Evolutionary conservation across 2,797 vertebrate genomes (phyloP), one percentile per base, ranked within the genome.

Genomic region (Chanos chanos): DNA sequence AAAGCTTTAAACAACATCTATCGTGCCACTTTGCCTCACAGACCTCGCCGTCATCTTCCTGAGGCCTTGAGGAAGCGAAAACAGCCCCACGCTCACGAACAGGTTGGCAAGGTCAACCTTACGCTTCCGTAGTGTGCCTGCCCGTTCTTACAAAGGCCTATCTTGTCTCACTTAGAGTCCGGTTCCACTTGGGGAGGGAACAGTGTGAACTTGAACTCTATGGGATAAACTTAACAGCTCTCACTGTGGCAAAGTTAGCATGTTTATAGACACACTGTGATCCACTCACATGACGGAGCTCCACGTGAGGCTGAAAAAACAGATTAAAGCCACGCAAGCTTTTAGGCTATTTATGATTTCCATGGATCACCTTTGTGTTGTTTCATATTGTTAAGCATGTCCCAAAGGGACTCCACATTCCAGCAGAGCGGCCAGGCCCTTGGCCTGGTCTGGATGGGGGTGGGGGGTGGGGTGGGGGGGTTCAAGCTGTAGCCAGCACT

Each of bases 11-110:
- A 8, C 39, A 41, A 16, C 16, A 7, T 25, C 10, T 48, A 24
- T 2, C 19, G 19, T 19, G 19, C 19, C n/a, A n/a, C n/a, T n/a
- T n/a, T n/a, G n/a, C n/a, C n/a, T n/a, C n/a, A n/a, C n/a, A n/a
- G 53, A 18, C 36, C 41, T 41, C 18, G 60, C 45, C 57, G 30
- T 55, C 40, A 39, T 40, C 45, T 44, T 64, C 60, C 55, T 45
- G 15, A 59, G 65, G 48, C 43, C 37, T 75, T 63, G 48, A 75
- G 63, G 57, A 75, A 64, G 10, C 60, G 56, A 61, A 62, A 54
- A 55, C 68, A 68, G 37, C 33, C 53, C 44, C 21, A 18, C 53
- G 58, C 58, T 57, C 68, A 71, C 57, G 51, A 49, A 34, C 8
- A 36, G 37, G 5, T 18, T 24, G 21, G 4, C n/a, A 10, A 27